Evolutionary conservation across 2,888 invertebrate genomes (phyloP), one percentile per base, ranked within the genome.

Genomic region (Schizotus pectinicornis): DNA sequence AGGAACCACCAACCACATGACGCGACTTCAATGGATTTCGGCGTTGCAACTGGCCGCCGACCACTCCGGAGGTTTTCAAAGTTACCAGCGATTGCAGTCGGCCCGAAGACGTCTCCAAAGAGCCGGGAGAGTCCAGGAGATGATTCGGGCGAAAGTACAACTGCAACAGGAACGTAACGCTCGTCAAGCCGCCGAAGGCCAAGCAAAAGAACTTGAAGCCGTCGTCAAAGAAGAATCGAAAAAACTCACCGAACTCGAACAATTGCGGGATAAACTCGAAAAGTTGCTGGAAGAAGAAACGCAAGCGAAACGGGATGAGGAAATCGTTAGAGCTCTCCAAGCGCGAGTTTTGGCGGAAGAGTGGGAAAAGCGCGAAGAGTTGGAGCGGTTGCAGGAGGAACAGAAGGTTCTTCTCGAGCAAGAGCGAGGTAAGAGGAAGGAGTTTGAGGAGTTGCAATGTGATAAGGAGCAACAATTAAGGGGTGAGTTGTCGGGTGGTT

Each of bases 281-380:
- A 82, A 83, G 60, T 77, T 92, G 2, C 77, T 93, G 8, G 89
- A 90, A 64, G 91, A 92, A 76, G 94, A 93, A 76, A 90, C 90
- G 0, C 92, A 92, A 77, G 92, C 93, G 0, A 90, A 92, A 72
- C 81, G 87, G 64, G 93, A 93, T 66, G 94, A 93, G 77, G 93
- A 93, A 83, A 91, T 92, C 59, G 89, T 89, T 0, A 80, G 88
- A 68, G 85, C 84, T 13, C 75, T 88, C 55, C 89, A 89, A 77
- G 88, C 88, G 1, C 82, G 88, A 66, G 89, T 92, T 43, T 79
- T 92, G 64, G 86, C 89, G 46, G 92, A 93, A 80, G 93, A 93
- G 81, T 92, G 91, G 90, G 91, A 91, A 69, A 88, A 88, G 72
- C 79, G 92, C 63, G 92, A 92, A 74, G 90, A 92, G 75, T 75